A percentile compares a stretch with the other conserved stretches of the same genome.
These are phyloP conservation scores for Orientallactaga bullata DNA, from an alignment of 2,113 vertebrate genomes.

Conservation along the genomic window DNA sequence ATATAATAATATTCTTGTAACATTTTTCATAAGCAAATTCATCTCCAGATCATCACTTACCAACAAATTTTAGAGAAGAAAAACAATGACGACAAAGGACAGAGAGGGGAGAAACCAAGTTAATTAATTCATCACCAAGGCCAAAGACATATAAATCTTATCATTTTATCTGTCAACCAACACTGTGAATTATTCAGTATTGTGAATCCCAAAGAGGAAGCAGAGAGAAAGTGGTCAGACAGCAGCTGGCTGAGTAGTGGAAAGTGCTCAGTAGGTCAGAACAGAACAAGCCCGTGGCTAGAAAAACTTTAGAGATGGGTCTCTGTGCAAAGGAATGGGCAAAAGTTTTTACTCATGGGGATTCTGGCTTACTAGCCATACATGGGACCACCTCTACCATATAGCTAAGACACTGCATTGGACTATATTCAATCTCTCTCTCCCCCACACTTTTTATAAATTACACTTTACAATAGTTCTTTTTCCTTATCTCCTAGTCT, in stretches of 20 bases:
- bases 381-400: not conserved
- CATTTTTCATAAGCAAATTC: conserved; percentile 30
- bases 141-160: conserved; percentile 85
- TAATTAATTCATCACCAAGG: conserved; percentile 85
- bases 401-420: not conserved
- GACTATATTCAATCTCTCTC: not conserved
- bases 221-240: conserved; percentile 74
- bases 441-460: not conserved
- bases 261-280: conserved; percentile 59
- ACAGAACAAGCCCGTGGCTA: not conserved
- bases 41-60: conserved; percentile 22
- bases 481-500: not conserved
- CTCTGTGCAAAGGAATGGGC: not conserved
- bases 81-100: conserved; percentile 43
- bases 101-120: conserved; percentile 47
- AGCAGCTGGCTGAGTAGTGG: conserved; percentile 75
- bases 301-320: conserved; percentile 1
- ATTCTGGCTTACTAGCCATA: fast-evolving
- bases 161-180: conserved; percentile 85
- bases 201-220: conserved; percentile 73
- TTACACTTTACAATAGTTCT: not conserved
- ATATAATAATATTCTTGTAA: not conserved
- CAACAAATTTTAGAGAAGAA: conserved; percentile 43
- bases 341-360: not conserved
- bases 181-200: conserved; percentile 84